Base-by-base conservation (phyloP, 2,113 vertebrate species). In the Solea senegalensis region DNA sequence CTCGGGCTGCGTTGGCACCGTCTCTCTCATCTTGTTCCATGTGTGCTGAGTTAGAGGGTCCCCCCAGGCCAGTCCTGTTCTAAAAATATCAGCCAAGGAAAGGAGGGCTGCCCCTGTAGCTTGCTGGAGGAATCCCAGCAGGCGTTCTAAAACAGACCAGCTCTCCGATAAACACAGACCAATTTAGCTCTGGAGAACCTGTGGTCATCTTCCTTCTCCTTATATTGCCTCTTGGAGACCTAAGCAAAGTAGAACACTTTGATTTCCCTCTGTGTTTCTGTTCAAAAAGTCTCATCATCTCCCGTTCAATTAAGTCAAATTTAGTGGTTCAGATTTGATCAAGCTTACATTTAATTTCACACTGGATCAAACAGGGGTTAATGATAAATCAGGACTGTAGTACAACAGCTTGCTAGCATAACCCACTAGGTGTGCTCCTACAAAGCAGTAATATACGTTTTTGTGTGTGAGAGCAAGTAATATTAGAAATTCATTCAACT, bases 41-140 rank as follows among this genome's bases (percentile, higher is more conserved):
- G 75, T 65, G 64, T 56, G 72, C 90, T 14, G 75, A 83, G 81
- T 83, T 86, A 78, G 86, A 78, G 86, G 84, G 86, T 90, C 89
- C 90, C 21, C 90, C 86, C 83, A 84, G 88, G 88, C 83, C 77
- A 57, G 70, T 68, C 69, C 78, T 59, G 4, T 9, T 76, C 91
- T 90, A 93, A 90, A 92, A 90, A 93, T 93, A 93, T 61, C 74
- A 67, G 48, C 67, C 61, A 67, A 74, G 83, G 58, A 84, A 82
- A 85, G 81, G 72, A 89, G 87, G 90, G 82, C 87, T 87, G 90
- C 76, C 88, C 80, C 82, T 83, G 72, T 56, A 79, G 74, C 78
- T 76, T 26, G 70, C 85, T 69, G 78, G 65, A 90, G 80, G 80
- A 80, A 83, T 89, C 86, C 81, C 90, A 87, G 72, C 74, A 80